Evolutionary conservation across 2,797 vertebrate genomes (phyloP), one percentile per base, ranked within the genome.

Genomic region (Cossypha niveicapilla): DNA sequence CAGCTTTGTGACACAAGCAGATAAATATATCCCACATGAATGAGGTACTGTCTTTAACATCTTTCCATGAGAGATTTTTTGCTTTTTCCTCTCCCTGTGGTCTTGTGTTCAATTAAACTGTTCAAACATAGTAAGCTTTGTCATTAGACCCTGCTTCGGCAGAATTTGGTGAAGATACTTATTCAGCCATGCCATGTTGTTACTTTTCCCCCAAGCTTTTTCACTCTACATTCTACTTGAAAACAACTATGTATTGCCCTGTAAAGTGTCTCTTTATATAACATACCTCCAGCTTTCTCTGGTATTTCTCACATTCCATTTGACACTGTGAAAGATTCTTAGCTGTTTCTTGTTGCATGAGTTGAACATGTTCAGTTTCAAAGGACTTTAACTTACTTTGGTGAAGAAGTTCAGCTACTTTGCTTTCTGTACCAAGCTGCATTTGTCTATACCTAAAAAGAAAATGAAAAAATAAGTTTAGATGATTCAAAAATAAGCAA

Each of bases 211-310:
- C 7, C 23, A 65, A 35, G 28, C 9, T 90, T 58, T 81, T 84
- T n/a, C 19, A 50, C 66, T 77, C 57, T 7, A 37, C 28, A 35
- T 58, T 83, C 37, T 35, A 86, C 90, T 13, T 57, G 22, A 91
- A 85, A 91, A 65, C 12, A 56, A 61, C 30, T 35, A 53, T 1
- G 2, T 15, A 76, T 63, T 27, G 34, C 16, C 10, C 42, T 2
- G 14, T 57, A 77, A 88, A 81, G 32, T 57, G 10, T 67, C 58
- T 25, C 74, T 61, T 86, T 48, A 32, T 57, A 16, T 30, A 50
- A 94, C 97, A 58, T 98, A 99, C 99, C 99, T 99, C 99, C 76
- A 99, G 89, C 96, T 99, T 99, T 96, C 98, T 99, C 97, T 99
- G 99, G 47, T 99, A 99, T 95, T 99, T 99, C 95, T 99, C 99